phyloP scores from a whole-genome alignment of 2,113 vertebrate genomes.

The Ascaphus truei region DNA sequence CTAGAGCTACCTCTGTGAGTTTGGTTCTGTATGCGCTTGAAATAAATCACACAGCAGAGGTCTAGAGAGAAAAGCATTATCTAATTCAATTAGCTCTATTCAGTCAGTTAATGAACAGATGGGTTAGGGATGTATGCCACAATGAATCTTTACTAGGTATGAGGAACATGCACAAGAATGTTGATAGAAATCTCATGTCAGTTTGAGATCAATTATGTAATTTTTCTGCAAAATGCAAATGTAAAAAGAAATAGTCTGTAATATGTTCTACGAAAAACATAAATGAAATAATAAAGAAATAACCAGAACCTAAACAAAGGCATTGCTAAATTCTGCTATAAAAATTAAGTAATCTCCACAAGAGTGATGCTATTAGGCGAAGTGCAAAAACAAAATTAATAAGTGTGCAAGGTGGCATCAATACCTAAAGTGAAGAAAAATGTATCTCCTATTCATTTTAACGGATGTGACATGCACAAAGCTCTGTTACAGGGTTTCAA shows the following conservation, averaged over 20 bases:
- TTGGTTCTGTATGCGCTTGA: neutral
- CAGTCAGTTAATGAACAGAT: conserved; percentile 3
- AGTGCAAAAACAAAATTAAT: no score
- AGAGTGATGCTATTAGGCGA: no score
- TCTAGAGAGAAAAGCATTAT: neutral
- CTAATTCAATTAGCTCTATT: conserved; percentile 4
- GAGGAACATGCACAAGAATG: neutral
- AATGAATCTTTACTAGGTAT: neutral
- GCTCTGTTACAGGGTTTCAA: no score
- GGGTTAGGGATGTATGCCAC: neutral
- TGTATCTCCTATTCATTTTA: no score
- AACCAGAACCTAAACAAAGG: no score
- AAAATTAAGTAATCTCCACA: no score
- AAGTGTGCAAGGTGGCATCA: no score
- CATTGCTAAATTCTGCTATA: no score
- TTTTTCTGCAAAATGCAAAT: neutral
- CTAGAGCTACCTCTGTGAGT: neutral
- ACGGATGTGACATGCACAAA: no score
- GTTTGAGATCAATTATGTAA: neutral
- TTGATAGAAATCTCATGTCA: neutral
- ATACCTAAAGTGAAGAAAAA: no score
- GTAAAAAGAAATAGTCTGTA: neutral
- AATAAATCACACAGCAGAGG: conserved; percentile 9
- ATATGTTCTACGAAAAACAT: no score
- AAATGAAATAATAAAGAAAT: no score